These are phyloP conservation scores for Naso thynnoides DNA, from an alignment of 2,797 vertebrate species.

Conservation along the genomic window DNA sequence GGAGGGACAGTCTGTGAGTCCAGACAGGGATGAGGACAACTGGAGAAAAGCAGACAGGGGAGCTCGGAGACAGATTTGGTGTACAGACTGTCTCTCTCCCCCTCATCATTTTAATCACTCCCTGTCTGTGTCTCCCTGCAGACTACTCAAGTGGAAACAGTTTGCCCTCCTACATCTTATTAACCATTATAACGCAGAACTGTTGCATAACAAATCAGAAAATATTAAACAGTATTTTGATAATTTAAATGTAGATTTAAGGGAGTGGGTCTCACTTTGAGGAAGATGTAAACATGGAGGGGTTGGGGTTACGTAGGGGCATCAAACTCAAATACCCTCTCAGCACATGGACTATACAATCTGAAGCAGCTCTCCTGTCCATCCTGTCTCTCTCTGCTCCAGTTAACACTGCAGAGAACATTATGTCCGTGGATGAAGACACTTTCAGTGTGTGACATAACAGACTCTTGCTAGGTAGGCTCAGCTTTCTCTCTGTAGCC, in stretches of 20 bases:
- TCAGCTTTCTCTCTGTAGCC: neutral
- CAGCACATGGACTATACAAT: neutral
- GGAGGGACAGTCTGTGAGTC: constrained; percentile 17
- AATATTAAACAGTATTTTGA: neutral
- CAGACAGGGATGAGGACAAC: constrained; percentile 27
- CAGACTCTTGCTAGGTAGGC: neutral
- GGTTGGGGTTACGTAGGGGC: too few relatives aligned
- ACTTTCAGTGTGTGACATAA: constrained; percentile 3
- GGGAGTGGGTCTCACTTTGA: neutral
- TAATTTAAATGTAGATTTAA: neutral
- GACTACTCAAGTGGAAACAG: neutral
- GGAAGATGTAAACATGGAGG: neutral
- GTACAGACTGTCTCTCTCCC: constrained; percentile 4
- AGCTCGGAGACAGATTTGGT: constrained; percentile 18
- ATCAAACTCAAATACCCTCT: neutral
- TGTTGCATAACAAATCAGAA: neutral
- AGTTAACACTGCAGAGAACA: neutral
- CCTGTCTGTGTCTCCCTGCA: neutral
- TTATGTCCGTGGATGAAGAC: neutral
- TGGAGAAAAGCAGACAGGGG: constrained; percentile 30
- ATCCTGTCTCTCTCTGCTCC: neutral
- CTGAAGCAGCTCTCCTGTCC: neutral
- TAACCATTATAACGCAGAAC: neutral
- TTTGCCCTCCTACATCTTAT: neutral
- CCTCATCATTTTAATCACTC: constrained; percentile 7